Evolutionary conservation across 1,140 invertebrate species (phyloP).

Genomic region (Zaprionus ornatus): DNA sequence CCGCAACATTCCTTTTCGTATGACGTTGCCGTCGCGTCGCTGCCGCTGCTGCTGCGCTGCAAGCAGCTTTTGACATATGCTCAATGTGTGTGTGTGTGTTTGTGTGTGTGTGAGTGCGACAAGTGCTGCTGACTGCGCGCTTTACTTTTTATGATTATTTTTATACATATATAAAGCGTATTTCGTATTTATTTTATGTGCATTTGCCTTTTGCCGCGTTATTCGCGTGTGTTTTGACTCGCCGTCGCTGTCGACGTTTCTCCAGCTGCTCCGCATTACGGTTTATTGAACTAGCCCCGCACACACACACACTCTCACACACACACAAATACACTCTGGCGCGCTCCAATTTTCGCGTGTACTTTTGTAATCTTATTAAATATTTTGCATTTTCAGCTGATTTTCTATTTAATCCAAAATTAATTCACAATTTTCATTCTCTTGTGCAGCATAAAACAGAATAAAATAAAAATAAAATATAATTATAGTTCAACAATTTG

Average conservation of each 20-base stretch:
- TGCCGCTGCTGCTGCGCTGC: constrained; percentile 23
- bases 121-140: constrained; percentile 51
- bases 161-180: constrained; percentile 31
- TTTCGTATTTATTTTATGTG: constrained; percentile 72
- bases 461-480: constrained; percentile 16
- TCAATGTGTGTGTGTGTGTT: constrained; percentile 11
- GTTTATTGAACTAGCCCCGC: constrained; percentile 57
- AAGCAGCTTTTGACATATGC: constrained; percentile 37
- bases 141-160: constrained; percentile 70
- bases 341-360: constrained; percentile 18
- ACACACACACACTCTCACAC: background rate
- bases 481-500: background rate
- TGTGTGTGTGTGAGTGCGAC: constrained; percentile 40
- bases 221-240: constrained; percentile 71
- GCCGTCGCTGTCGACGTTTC: background rate
- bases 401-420: constrained; percentile 36
- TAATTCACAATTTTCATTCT: constrained; percentile 58
- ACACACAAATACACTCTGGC: background rate
- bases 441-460: constrained; percentile 33
- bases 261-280: constrained; percentile 23
- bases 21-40: constrained; percentile 39
- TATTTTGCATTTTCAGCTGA: constrained; percentile 38
- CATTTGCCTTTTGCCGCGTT: constrained; percentile 63
- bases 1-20: constrained; percentile 60
- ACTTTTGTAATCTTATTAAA: constrained; percentile 6